phyloP scores from a whole-genome alignment of 2,888 invertebrate genomes.

The Eilema depressum region DNA sequence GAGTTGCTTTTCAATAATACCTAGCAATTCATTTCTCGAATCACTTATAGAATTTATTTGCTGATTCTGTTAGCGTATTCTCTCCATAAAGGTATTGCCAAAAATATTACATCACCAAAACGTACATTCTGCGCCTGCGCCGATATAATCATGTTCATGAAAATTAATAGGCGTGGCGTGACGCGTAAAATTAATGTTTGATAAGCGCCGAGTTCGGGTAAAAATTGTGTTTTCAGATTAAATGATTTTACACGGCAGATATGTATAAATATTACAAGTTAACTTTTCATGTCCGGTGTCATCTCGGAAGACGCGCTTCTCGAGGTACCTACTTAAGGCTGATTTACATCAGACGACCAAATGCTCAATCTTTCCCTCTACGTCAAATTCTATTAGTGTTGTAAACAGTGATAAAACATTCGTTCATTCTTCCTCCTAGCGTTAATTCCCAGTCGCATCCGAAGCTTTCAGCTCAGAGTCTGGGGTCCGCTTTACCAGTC shows the following conservation, averaged over 20 bases:
- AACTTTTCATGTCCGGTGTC: background rate
- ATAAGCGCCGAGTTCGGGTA: slow-evolving; percentile 49
- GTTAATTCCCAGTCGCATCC: too few species aligned
- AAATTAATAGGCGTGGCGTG: slow-evolving; percentile 54
- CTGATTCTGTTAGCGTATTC: background rate
- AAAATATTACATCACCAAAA: slow-evolving; percentile 10
- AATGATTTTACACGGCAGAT: slow-evolving; percentile 17
- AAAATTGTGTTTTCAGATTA: slow-evolving; percentile 31
- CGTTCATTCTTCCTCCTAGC: too few species aligned
- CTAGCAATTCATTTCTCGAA: background rate
- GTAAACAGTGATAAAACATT: too few species aligned
- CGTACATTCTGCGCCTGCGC: slow-evolving; percentile 9
- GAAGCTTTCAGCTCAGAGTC: too few species aligned
- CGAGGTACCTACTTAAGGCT: too few species aligned
- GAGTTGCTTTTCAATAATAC: background rate
- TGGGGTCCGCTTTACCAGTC: too few species aligned
- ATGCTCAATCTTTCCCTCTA: too few species aligned
- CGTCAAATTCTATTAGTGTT: too few species aligned
- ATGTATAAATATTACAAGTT: background rate
- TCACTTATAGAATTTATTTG: slow-evolving; percentile 1
- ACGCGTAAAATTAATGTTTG: slow-evolving; percentile 60
- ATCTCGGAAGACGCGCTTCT: background rate
- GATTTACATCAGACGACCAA: too few species aligned
- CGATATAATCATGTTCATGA: slow-evolving; percentile 13
- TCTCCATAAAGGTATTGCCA: background rate